Evolutionary conservation across 2,113 vertebrate genomes (phyloP).

Genomic region (Ptilonorhynchus violaceus): DNA sequence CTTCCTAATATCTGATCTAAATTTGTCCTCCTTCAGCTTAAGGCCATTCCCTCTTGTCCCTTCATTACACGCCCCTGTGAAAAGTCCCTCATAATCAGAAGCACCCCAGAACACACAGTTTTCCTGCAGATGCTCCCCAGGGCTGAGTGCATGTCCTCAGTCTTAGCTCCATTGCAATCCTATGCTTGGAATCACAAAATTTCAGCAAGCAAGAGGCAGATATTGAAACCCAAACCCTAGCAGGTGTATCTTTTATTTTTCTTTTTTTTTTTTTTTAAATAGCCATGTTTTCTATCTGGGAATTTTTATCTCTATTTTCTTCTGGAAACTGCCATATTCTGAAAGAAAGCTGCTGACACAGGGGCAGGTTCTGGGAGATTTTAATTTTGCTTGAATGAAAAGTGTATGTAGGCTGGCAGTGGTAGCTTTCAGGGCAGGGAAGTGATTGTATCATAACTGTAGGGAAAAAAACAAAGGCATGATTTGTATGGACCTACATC

Average conservation of each 20-base stretch:
- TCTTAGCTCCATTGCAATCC: neutral
- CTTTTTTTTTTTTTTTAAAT: neutral
- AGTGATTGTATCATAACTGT: neutral
- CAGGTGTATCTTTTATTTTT: accelerated
- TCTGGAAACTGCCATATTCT: neutral
- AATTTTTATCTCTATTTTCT: neutral
- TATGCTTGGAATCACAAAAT: neutral
- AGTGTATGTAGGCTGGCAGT: neutral
- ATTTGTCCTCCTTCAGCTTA: neutral
- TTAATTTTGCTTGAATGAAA: neutral
- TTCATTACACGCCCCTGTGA: accelerated
- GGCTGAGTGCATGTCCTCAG: neutral
- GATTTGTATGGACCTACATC: neutral
- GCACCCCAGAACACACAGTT: neutral
- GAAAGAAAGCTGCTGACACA: neutral
- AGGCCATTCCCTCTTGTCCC: neutral
- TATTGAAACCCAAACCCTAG: neutral
- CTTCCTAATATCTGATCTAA: neutral
- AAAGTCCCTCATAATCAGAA: neutral
- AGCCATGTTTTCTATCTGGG: neutral
- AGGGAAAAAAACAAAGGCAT: neutral
- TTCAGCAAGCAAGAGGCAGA: neutral
- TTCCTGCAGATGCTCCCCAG: neutral
- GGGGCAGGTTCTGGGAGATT: neutral
- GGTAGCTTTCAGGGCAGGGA: neutral